Evolutionary conservation across 2,113 vertebrate genomes (phyloP).

Genomic region (Oryzias celebensis): DNA sequence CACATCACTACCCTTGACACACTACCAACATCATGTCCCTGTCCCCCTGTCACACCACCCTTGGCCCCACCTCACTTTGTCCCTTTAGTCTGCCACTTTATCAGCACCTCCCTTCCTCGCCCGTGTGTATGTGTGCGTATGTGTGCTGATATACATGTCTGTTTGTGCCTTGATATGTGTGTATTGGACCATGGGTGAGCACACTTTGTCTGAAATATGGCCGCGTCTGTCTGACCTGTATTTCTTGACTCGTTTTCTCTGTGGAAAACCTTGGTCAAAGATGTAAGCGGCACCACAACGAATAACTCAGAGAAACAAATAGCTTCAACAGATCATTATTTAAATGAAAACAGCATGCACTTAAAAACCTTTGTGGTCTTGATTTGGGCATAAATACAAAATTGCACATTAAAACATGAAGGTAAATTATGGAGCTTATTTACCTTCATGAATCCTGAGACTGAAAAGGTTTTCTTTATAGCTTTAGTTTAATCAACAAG

Average conservation of each 20-base stretch:
- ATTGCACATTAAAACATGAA: too few relatives aligned
- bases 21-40: slow-evolving; percentile 50
- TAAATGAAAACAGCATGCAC: slow-evolving; percentile 28
- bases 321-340: slow-evolving; percentile 44
- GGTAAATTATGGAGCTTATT: too few relatives aligned
- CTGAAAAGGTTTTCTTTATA: too few relatives aligned
- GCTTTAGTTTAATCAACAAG: too few relatives aligned
- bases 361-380: slow-evolving; percentile 18
- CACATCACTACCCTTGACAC: slow-evolving; percentile 36
- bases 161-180: slow-evolving; percentile 32
- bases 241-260: slow-evolving; percentile 57
- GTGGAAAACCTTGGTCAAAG: slow-evolving; percentile 63
- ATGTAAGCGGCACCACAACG: slow-evolving; percentile 54
- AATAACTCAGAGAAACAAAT: slow-evolving; percentile 51
- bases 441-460: too few relatives aligned
- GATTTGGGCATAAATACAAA: slow-evolving; percentile 2
- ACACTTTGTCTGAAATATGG: slow-evolving; percentile 63
- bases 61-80: slow-evolving; percentile 56
- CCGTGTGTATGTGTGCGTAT: slow-evolving; percentile 21
- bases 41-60: slow-evolving; percentile 66
- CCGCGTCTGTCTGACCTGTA: slow-evolving; percentile 51
- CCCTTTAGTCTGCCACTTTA: slow-evolving; percentile 53
- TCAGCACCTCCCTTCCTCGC: slow-evolving; percentile 29
- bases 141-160: slow-evolving; percentile 39
- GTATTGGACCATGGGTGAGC: slow-evolving; percentile 44